These are phyloP conservation scores for Cheumatopsyche charites DNA, from an alignment of 1,140 invertebrate species.

Conservation along the genomic window DNA sequence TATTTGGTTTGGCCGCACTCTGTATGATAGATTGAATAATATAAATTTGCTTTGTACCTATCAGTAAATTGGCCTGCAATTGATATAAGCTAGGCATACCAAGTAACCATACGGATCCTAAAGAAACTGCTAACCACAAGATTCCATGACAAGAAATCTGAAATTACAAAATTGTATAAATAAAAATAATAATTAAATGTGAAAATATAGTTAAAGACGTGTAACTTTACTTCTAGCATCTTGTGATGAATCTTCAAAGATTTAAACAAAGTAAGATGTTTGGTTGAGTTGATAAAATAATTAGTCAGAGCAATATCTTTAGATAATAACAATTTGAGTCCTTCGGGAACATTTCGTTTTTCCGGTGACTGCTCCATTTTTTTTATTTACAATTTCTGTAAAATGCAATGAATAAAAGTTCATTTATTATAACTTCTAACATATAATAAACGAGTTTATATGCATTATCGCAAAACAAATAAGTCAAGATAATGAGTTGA, in stretches of 20 bases:
- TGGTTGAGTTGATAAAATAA: constrained; percentile 21
- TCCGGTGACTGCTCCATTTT: constrained; percentile 3
- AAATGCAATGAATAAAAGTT: no score
- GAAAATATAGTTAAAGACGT: neutral
- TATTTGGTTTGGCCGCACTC: neutral
- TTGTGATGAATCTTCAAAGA: constrained; percentile 37
- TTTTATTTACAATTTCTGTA: no score
- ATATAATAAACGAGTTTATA: no score
- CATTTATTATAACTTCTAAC: no score
- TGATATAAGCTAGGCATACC: constrained; percentile 37
- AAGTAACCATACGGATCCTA: constrained; percentile 44
- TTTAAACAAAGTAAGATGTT: constrained; percentile 29
- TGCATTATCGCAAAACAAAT: no score
- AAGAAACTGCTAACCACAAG: constrained; percentile 36
- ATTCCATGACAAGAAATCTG: constrained; percentile 45
- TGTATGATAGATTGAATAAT: neutral
- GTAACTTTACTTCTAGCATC: constrained; percentile 16
- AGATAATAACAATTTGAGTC: constrained; percentile 25
- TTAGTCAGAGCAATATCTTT: constrained; percentile 38
- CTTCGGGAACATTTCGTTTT: constrained; percentile 35
- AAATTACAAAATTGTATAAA: constrained; percentile 6
- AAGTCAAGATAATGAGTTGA: no score
- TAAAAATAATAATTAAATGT: neutral
- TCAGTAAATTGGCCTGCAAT: constrained; percentile 42
- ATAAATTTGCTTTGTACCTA: constrained; percentile 33